Conservation (phyloP, 2,113 vertebrate species). For the Zosterops pallidus region DNA sequence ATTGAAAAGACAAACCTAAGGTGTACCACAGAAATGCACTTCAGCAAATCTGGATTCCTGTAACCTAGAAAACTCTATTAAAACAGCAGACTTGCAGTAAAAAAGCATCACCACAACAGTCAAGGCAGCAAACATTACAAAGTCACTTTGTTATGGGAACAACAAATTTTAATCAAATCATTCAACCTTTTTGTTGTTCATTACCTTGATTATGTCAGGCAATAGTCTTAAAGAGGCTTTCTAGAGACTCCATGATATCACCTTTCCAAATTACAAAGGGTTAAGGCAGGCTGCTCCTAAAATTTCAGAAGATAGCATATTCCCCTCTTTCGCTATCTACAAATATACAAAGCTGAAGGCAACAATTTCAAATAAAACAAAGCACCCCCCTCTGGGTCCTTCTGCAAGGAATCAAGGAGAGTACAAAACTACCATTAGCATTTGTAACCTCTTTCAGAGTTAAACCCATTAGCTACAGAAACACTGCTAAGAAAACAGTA, state of each 20-base stretch:
- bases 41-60: background rate
- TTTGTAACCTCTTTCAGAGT: background rate
- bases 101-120: background rate
- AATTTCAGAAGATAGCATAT: background rate
- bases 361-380: background rate
- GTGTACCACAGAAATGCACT: background rate
- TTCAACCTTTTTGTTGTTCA: background rate
- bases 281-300: background rate
- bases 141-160: background rate
- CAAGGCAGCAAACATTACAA: background rate
- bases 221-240: background rate
- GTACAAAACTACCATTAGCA: background rate
- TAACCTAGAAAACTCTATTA: background rate
- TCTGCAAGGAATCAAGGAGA: background rate
- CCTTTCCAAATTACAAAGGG: background rate
- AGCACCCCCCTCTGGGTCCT: background rate
- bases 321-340: background rate
- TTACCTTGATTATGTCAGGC: background rate
- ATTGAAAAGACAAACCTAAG: background rate
- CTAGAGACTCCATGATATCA: background rate
- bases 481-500: background rate
- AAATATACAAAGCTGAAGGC: background rate
- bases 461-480: background rate
- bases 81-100: background rate
- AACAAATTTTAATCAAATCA: background rate